Base-by-base conservation (phyloP, 2,113 vertebrate species). In the Pterocles orientalis region DNA sequence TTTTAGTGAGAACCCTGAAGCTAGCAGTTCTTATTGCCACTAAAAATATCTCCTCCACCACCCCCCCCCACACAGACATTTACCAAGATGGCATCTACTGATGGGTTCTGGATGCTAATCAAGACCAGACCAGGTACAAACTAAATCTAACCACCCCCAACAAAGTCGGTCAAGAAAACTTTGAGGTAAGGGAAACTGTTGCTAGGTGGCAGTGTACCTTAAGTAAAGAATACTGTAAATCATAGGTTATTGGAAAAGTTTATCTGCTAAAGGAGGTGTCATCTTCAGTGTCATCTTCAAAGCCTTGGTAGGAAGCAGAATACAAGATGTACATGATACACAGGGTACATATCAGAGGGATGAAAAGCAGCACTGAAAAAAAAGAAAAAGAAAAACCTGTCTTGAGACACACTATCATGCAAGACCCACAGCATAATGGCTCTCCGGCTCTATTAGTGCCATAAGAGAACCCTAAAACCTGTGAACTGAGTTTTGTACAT, bases 181-280 rank as follows among this genome's bases (percentile, higher is more conserved):
- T 77, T 70, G 92, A 96, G 84, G 84, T 54, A 95, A 94, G 50
- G 51, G 77, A 94, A 92, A 95, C 83, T 96, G 95, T 96, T 96
- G 96, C 96, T 97, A 97, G 96, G 96, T 97, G 96, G 96, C 96
- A 97, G 96, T 95, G 96, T 95, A 97, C 96, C 84, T 96, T 97
- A 95, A 96, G 92, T 73, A 95, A 97, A 96, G 95, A 96, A 92
- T 34, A 94, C 45, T 76, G 28, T 78, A 96, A 92, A 87, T 80
- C 83, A 89, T 5, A 62, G 57, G 85, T 29, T 82, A 79, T 34
- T 73, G 77, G 66, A 23, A 76, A 95, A 81, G 62, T 96, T 92
- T 78, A 89, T 82, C 82, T 91, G 50, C 86, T 92, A 76, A 69
- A 88, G 90, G 57, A 76, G 21, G 53, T 64, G 31, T 78, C 39